phyloP scores from a whole-genome alignment of 2,797 vertebrate species.

The Sebastiscus albofasciatus region DNA sequence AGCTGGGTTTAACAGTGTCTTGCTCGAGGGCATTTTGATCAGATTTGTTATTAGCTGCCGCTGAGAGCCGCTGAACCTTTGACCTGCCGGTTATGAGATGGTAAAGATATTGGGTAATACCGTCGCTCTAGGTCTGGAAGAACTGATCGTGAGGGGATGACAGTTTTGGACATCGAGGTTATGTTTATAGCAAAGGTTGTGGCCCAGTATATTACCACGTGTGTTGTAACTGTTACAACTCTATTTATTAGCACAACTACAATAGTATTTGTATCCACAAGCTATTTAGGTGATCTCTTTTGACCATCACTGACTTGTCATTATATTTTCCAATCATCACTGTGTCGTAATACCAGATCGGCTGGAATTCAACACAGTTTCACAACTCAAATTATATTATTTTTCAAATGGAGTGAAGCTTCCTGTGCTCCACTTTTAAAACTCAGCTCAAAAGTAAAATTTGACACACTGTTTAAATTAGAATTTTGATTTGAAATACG shows the following conservation, averaged over 20 bases:
- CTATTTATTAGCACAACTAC: background rate
- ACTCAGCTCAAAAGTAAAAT: background rate
- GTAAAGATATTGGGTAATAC: background rate
- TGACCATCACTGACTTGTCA: background rate
- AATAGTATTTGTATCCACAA: background rate
- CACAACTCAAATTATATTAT: background rate
- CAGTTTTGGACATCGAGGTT: background rate
- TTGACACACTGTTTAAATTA: background rate
- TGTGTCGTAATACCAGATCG: background rate
- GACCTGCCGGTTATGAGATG: constrained; percentile 27
- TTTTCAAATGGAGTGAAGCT: background rate
- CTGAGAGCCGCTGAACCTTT: constrained; percentile 46
- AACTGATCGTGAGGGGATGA: background rate
- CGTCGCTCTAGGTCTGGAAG: background rate
- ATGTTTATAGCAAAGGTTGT: background rate
- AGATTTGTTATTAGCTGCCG: constrained; percentile 27
- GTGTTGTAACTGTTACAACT: background rate
- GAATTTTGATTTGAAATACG: background rate
- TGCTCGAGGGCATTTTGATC: constrained; percentile 18
- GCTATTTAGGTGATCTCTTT: background rate
- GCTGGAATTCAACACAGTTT: no score
- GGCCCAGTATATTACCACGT: background rate
- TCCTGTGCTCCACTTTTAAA: background rate
- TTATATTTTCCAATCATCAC: background rate
- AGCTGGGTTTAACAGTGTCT: constrained; percentile 5